Percentiles rank a stretch among this genome's conserved stretches.
These are phyloP conservation scores for Acanthococcus lagerstroemiae DNA, from an alignment of 2,888 invertebrate genomes.

Conservation along the genomic window DNA sequence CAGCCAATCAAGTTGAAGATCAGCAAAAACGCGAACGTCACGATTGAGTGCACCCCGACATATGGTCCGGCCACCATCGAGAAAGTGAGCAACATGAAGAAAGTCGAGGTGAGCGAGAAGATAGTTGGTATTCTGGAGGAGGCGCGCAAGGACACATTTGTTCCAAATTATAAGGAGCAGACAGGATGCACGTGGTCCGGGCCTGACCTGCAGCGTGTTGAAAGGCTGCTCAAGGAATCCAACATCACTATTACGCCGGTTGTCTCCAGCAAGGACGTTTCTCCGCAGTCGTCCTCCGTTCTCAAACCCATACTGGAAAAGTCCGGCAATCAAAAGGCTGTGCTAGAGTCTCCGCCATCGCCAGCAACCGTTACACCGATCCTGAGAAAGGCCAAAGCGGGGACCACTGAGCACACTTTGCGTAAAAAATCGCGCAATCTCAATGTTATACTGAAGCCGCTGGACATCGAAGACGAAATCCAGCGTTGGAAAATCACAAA, in stretches of 20 bases:
- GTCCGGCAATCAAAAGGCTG: not conserved
- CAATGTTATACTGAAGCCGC: not conserved
- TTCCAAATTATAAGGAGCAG: constrained; percentile 1
- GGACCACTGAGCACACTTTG: no score
- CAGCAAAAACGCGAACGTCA: constrained; percentile 14
- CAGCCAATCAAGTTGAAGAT: constrained; percentile 14
- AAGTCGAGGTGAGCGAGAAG: not conserved
- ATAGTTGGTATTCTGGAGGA: constrained; percentile 1
- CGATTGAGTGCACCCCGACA: constrained; percentile 1
- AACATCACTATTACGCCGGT: constrained; percentile 34
- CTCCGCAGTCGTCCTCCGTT: not conserved
- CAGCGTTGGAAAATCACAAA: not conserved
- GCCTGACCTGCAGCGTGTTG: constrained; percentile 27
- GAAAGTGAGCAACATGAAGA: not conserved
- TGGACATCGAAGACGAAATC: not conserved
- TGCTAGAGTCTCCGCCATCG: not conserved
- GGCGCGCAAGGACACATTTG: not conserved
- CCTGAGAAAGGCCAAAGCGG: no score
- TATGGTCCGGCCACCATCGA: not conserved
- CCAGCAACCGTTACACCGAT: not conserved
- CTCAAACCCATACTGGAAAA: constrained; percentile 6
- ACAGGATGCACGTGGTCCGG: constrained; percentile 10
- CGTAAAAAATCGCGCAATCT: not conserved
- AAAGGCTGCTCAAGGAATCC: constrained; percentile 34
- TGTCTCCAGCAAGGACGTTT: not conserved